These are phyloP conservation scores for Aleiodes sp. DNA, from an alignment of 1,140 invertebrate species.

Conservation along the genomic window DNA sequence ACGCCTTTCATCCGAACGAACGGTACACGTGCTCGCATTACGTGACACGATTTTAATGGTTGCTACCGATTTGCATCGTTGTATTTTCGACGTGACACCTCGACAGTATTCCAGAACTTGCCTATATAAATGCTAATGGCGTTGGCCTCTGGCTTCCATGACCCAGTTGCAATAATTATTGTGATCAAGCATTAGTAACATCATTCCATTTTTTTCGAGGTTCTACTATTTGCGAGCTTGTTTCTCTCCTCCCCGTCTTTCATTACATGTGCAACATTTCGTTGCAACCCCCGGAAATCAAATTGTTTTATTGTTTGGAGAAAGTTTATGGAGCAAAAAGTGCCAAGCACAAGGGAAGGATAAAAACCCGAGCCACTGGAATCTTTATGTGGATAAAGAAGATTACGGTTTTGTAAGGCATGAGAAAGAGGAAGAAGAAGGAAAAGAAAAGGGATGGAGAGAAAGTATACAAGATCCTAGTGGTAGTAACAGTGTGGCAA, in stretches of 20 bases:
- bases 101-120: slow-evolving; percentile 15
- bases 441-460: background rate
- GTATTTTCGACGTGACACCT: slow-evolving; percentile 44
- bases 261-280: background rate
- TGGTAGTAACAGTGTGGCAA: background rate
- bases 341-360: background rate
- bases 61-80: slow-evolving; percentile 44
- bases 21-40: slow-evolving; percentile 36
- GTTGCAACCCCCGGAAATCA: too few relatives aligned
- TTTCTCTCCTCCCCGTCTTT: background rate
- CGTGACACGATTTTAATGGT: slow-evolving; percentile 49
- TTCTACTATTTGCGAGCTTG: background rate
- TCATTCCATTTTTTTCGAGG: slow-evolving; percentile 40
- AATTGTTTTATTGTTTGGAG: background rate
- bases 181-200: slow-evolving; percentile 25
- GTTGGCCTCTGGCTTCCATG: slow-evolving; percentile 30
- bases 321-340: background rate
- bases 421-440: background rate
- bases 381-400: slow-evolving; percentile 18
- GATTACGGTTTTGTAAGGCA: background rate
- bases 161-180: slow-evolving; percentile 39
- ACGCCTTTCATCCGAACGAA: slow-evolving; percentile 29
- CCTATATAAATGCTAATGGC: slow-evolving; percentile 50
- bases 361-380: slow-evolving; percentile 8
- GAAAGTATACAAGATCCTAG: background rate